A percentile compares a stretch with the other conserved stretches of the same genome.
Evolutionary conservation across 2,113 vertebrate species (phyloP).

Genomic region (Diadophis punctatus): DNA sequence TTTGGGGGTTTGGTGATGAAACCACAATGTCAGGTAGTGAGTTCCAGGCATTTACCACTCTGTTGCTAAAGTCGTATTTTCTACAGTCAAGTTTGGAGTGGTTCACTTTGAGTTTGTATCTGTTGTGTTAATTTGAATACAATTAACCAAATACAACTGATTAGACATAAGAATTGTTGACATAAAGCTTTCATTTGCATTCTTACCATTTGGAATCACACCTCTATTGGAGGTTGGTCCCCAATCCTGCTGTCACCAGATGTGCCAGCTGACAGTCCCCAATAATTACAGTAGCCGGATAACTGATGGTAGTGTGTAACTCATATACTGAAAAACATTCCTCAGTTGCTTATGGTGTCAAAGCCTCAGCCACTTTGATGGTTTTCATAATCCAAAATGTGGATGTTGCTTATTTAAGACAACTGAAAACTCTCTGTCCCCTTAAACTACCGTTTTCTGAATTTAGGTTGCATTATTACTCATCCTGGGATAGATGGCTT

Average conservation of each 20-base stretch:
- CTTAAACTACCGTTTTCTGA: not conserved
- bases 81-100: no score
- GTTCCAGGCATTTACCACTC: no score
- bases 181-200: not conserved
- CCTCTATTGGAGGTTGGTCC: not conserved
- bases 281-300: not conserved
- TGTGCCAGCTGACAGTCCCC: not conserved
- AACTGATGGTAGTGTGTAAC: not conserved
- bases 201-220: not conserved
- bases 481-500: not conserved
- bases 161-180: not conserved
- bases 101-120: no score
- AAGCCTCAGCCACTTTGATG: not conserved
- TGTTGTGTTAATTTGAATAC: not conserved
- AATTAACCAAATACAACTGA: constrained; percentile 16
- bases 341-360: not conserved
- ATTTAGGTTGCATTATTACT: not conserved
- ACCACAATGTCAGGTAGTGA: no score
- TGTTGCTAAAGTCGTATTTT: no score
- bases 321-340: not conserved
- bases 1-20: no score
- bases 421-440: not conserved
- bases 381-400: not conserved
- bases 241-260: not conserved
- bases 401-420: not conserved